Evolutionary conservation across 92 coral and sea anemone genomes (phyloP).

Genomic region (Montipora capitata): DNA sequence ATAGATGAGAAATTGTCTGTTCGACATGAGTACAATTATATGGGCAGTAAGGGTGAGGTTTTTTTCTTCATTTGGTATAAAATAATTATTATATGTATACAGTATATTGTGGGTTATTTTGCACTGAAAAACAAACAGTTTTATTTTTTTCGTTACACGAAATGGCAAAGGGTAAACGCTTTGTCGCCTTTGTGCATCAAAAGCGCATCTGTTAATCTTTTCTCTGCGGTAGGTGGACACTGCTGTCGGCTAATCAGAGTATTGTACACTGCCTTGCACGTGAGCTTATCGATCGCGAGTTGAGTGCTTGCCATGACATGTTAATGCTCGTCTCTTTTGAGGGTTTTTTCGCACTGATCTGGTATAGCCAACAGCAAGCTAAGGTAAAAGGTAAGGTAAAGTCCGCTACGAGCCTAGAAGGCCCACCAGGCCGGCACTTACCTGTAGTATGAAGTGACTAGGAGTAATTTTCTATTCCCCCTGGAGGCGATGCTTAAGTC

Average conservation of each 20-base stretch:
- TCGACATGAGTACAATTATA: not conserved
- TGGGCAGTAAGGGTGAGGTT: not conserved
- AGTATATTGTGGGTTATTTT: not conserved
- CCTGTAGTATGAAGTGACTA: too few relatives aligned
- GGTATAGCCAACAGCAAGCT: too few relatives aligned
- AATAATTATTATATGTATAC: not conserved
- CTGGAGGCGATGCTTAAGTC: too few relatives aligned
- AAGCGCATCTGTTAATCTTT: conserved; percentile 2
- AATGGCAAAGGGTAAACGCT: not conserved
- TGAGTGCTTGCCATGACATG: too few relatives aligned
- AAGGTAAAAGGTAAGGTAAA: too few relatives aligned
- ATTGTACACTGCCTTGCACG: conserved; percentile 7
- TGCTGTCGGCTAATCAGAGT: not conserved
- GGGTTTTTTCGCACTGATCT: too few relatives aligned
- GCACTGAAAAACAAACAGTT: not conserved
- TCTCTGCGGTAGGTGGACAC: conserved; percentile 7
- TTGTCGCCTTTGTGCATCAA: not conserved
- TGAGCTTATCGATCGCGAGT: too few relatives aligned
- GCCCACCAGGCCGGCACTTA: too few relatives aligned
- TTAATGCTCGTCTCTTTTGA: too few relatives aligned
- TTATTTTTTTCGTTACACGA: conserved; percentile 1
- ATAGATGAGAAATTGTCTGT: not conserved
- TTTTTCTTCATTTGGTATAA: not conserved
- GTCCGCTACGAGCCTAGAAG: too few relatives aligned
- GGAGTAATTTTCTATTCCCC: too few relatives aligned